Evolutionary conservation across 2,797 vertebrate genomes (phyloP).

Genomic region (Phylloscopus collybita): DNA sequence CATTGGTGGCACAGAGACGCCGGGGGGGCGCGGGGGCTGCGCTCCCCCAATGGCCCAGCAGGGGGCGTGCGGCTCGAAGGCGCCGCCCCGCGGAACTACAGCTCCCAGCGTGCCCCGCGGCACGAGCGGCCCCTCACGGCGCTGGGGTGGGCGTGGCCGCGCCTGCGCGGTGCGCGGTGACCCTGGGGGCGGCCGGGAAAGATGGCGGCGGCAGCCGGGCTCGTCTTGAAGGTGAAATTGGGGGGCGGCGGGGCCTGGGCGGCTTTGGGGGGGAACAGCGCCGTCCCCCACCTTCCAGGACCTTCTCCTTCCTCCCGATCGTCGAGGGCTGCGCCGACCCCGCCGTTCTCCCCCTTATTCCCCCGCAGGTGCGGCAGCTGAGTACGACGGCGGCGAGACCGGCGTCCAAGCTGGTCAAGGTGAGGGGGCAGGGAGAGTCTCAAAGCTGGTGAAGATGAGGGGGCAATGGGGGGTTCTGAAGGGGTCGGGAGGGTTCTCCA

Average conservation of each 20-base stretch:
- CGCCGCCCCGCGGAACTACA: not conserved
- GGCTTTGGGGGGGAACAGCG: not conserved
- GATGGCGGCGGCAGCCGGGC: not conserved
- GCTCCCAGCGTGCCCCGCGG: not conserved
- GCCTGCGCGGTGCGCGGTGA: not conserved
- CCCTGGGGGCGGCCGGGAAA: not conserved
- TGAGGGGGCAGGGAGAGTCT: not conserved
- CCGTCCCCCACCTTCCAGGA: rapidly evolving
- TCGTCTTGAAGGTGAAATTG: conserved; percentile 46
- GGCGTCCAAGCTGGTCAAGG: conserved; percentile 33
- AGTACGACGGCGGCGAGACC: conserved; percentile 44
- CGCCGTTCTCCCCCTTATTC: not conserved
- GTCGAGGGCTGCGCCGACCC: too few relatives aligned
- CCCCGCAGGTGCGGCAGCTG: conserved; percentile 38
- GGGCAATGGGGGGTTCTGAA: too few relatives aligned
- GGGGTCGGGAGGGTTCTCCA: rapidly evolving
- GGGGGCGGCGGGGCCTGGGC: not conserved
- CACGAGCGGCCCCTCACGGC: rapidly evolving
- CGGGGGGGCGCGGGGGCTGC: not conserved
- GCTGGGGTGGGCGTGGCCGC: not conserved
- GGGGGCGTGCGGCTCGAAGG: not conserved
- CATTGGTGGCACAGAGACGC: not conserved
- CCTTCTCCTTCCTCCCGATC: too few relatives aligned
- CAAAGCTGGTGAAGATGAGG: not conserved
- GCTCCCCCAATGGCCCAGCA: not conserved